Evolutionary conservation across 2,888 invertebrate species (phyloP), one percentile per base, ranked within the genome.

Genomic region (Eupithecia insigniata): DNA sequence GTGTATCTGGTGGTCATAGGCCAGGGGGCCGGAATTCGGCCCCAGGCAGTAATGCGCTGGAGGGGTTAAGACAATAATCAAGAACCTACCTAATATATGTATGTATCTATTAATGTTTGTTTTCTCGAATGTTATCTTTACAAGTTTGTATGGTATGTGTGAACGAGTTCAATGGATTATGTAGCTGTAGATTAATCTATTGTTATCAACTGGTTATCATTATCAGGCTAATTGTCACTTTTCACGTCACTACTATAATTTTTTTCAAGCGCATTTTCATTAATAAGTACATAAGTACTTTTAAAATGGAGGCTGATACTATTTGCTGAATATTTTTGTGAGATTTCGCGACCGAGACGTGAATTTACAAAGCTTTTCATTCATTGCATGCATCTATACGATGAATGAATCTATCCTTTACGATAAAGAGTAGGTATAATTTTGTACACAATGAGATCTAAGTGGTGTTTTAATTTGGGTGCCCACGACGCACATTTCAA

Each of bases 181-280:
- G 1, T 55, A 26, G 14, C 26, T 55, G 4, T 55, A 26, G 10
- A 55, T 55, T 55, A 12, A 55, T 55, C 55, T 26, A 14, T 55
- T 55, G 55, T 55, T 55, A 55, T 55, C 55, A 55, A 55, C 55
- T 55, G 55, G 51, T 22, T 51, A 51, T 51, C 51, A 22, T 8
- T 51, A 51, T 10, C 12, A 22, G 22, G 26, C 4, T 55, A 55
- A 55, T 55, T 55, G 55, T n/a, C 26, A 55, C 26, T 26, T 22
- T 55, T 55, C 5, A 55, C 22, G 55, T 26, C 55, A 55, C 55
- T 22, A 22, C 51, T 26, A 55, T 55, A 55, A 12, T 46, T 14
- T 46, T 46, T 46, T 46, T 8, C n/a, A 1, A 7, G 43, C 18
- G 2, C 0, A n/a, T 43, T 39, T 16, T n/a, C 43, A n/a, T n/a